These are phyloP conservation scores for Motacilla tschutschensis DNA, from an alignment of 2,113 vertebrate genomes.

Conservation along the genomic window DNA sequence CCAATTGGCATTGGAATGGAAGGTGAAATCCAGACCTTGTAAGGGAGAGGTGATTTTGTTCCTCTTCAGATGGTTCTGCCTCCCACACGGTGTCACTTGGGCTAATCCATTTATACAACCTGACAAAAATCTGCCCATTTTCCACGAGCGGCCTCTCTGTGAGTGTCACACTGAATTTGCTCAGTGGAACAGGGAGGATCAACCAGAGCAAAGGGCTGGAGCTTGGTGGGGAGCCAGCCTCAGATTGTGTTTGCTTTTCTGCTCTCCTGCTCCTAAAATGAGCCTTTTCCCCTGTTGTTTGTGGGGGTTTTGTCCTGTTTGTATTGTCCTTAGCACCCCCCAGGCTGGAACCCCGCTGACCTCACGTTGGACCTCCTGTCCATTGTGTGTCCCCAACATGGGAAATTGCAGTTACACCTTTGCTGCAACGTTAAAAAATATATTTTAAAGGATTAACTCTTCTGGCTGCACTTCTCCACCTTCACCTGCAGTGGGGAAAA, in stretches of 20 bases:
- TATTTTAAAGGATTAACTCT: not conserved
- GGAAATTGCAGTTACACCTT: not conserved
- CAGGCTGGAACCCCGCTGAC: not conserved
- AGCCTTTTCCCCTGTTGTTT: not conserved
- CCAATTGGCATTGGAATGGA: slow-evolving; percentile 36
- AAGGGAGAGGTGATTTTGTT: slow-evolving; percentile 55
- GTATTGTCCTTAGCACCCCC: not conserved
- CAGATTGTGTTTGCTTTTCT: not conserved
- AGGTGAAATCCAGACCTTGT: slow-evolving; percentile 53
- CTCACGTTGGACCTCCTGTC: not conserved
- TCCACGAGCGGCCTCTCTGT: not conserved
- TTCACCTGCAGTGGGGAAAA: not conserved
- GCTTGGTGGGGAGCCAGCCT: not conserved
- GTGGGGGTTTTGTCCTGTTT: not conserved
- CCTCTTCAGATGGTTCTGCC: slow-evolving; percentile 44
- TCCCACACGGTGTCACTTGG: slow-evolving; percentile 39
- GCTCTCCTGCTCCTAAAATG: not conserved
- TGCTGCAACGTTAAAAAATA: not conserved
- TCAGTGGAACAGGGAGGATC: not conserved
- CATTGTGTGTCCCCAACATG: rapidly evolving
- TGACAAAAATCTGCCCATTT: slow-evolving; percentile 46
- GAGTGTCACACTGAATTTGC: slow-evolving; percentile 55
- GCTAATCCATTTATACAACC: slow-evolving; percentile 61
- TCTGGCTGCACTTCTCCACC: not conserved
- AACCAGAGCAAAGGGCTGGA: not conserved